Percentiles rank a stretch among this genome's conserved stretches.
Conservation (phyloP, 2,113 vertebrate species). For the Calidris pugnax region DNA sequence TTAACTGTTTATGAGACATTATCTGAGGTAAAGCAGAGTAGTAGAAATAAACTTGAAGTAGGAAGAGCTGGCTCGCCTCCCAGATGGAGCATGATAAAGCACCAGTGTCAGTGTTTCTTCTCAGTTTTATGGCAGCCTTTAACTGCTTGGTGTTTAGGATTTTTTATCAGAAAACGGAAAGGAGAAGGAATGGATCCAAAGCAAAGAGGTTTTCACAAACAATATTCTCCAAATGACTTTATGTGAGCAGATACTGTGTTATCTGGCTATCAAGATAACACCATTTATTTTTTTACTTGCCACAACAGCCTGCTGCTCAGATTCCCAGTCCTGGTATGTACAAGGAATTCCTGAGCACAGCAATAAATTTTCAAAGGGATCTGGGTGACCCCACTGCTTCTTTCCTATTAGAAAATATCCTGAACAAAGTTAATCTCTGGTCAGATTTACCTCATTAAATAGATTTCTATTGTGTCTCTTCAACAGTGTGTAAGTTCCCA, state of each 20-base stretch:
- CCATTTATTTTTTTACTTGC: slow-evolving; percentile 73
- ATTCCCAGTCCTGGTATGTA: slow-evolving; percentile 80
- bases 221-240: slow-evolving; percentile 79
- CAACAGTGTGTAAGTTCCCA: neutral
- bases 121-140: slow-evolving; percentile 86
- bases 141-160: slow-evolving; percentile 85
- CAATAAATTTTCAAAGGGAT: slow-evolving; percentile 84
- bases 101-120: slow-evolving; percentile 78
- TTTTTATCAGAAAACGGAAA: slow-evolving; percentile 88
- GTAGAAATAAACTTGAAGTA: slow-evolving; percentile 87
- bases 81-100: slow-evolving; percentile 78
- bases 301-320: slow-evolving; percentile 73
- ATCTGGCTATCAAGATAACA: slow-evolving; percentile 94
- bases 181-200: slow-evolving; percentile 75
- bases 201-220: slow-evolving; percentile 84
- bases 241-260: slow-evolving; percentile 83
- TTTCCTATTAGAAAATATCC: slow-evolving; percentile 20
- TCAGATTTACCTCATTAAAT: slow-evolving; percentile 41
- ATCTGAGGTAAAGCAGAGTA: slow-evolving; percentile 84
- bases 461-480: slow-evolving; percentile 3
- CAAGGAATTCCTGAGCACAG: slow-evolving; percentile 83
- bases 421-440: neutral
- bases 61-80: slow-evolving; percentile 79
- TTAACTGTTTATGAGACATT: slow-evolving; percentile 85
- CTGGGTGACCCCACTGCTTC: slow-evolving; percentile 34